Evolutionary conservation across 2,888 invertebrate species (phyloP).

Genomic region (Synergus umbraculus): DNA sequence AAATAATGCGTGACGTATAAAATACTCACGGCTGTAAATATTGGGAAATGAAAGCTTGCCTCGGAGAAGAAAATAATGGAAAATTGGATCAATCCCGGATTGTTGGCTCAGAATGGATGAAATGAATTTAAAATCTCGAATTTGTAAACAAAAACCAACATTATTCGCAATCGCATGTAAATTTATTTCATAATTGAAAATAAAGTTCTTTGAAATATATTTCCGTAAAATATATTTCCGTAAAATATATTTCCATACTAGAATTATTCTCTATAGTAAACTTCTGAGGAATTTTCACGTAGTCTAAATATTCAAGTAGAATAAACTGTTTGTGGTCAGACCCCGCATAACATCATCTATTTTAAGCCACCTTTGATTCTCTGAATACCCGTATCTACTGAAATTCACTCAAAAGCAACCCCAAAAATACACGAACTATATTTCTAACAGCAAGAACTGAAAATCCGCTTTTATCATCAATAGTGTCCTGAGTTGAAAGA

Average conservation of each 20-base stretch:
- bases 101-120: too few species aligned
- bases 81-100: background rate
- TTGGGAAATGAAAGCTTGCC: background rate
- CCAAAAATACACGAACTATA: background rate
- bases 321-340: background rate
- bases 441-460: background rate
- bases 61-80: background rate
- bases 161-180: too few species aligned
- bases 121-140: too few species aligned
- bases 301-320: background rate
- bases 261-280: background rate
- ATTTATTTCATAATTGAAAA: background rate
- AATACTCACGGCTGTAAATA: background rate
- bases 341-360: background rate
- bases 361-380: background rate
- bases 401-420: background rate
- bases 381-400: background rate
- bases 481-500: constrained; percentile 10
- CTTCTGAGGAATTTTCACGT: background rate
- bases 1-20: too few species aligned
- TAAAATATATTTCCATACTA: background rate
- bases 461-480: background rate
- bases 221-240: background rate
- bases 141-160: too few species aligned
- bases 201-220: background rate